These are phyloP conservation scores for Hylaea fasciaria DNA, from an alignment of 2,888 invertebrate species.

Conservation along the genomic window DNA sequence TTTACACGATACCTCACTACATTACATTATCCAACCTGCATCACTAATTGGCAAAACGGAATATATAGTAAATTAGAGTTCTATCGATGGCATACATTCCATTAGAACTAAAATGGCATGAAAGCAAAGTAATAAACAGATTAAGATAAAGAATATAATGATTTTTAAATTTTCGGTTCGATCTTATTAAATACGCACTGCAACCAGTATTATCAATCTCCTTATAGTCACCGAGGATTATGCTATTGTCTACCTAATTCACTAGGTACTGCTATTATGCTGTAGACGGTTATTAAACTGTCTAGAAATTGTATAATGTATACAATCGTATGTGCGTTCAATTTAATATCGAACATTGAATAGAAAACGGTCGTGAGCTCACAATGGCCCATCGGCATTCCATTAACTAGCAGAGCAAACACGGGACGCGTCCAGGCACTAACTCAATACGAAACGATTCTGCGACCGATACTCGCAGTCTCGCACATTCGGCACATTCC, in stretches of 20 bases:
- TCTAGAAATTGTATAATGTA: constrained; percentile 53
- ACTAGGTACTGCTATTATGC: not conserved
- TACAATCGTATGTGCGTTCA: constrained; percentile 56
- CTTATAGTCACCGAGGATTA: too few species aligned
- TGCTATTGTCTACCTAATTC: too few species aligned
- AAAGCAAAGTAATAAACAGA: too few species aligned
- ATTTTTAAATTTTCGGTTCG: not conserved
- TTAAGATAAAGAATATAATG: too few species aligned
- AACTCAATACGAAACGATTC: constrained; percentile 75
- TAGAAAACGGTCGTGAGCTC: constrained; percentile 73
- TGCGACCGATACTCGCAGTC: constrained; percentile 62
- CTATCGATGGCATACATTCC: not conserved
- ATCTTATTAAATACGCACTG: too few species aligned
- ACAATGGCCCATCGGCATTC: constrained; percentile 80
- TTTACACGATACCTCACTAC: constrained; percentile 30
- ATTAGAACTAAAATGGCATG: not conserved
- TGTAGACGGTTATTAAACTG: constrained; percentile 22
- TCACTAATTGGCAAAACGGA: too few species aligned
- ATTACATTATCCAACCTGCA: constrained; percentile 2
- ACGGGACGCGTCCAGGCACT: constrained; percentile 72
- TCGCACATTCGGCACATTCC: constrained; percentile 65
- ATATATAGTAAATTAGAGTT: too few species aligned
- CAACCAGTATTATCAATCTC: too few species aligned
- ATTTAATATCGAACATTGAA: constrained; percentile 74
- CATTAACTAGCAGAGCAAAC: constrained; percentile 81